Percentiles rank a stretch among this genome's conserved stretches.
Evolutionary conservation across 2,888 invertebrate genomes (phyloP).

Genomic region (Pammene aurita): DNA sequence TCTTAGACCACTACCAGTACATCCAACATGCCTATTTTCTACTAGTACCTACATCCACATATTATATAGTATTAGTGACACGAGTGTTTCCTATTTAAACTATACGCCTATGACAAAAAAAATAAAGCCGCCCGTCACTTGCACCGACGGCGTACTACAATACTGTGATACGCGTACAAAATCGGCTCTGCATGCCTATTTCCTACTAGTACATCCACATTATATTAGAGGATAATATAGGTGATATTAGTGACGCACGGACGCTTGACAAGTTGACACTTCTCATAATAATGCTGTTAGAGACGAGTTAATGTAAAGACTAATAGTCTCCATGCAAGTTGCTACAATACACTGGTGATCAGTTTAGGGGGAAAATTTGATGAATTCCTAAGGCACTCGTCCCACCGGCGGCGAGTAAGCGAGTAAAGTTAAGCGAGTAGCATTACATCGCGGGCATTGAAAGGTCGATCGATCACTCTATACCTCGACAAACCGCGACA

Average conservation of each 20-base stretch:
- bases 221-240: conserved; percentile 9
- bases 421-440: too few relatives aligned
- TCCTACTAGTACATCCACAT: conserved; percentile 1
- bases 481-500: too few relatives aligned
- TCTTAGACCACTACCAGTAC: too few relatives aligned
- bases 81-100: too few relatives aligned
- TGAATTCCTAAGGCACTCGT: too few relatives aligned
- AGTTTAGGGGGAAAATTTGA: too few relatives aligned
- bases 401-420: too few relatives aligned
- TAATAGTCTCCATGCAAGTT: neutral
- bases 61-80: conserved; percentile 3
- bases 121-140: neutral
- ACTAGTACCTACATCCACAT: neutral
- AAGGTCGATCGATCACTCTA: too few relatives aligned
- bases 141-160: neutral
- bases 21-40: neutral
- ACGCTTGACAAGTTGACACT: conserved; percentile 6
- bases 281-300: conserved; percentile 5
- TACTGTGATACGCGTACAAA: conserved; percentile 2
- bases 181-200: neutral
- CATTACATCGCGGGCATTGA: too few relatives aligned
- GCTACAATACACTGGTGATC: neutral
- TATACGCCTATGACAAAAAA: neutral
- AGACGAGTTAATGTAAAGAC: neutral
- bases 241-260: conserved; percentile 15